These are phyloP conservation scores for Augiades crinisus DNA, from an alignment of 2,888 invertebrate genomes.

Conservation along the genomic window DNA sequence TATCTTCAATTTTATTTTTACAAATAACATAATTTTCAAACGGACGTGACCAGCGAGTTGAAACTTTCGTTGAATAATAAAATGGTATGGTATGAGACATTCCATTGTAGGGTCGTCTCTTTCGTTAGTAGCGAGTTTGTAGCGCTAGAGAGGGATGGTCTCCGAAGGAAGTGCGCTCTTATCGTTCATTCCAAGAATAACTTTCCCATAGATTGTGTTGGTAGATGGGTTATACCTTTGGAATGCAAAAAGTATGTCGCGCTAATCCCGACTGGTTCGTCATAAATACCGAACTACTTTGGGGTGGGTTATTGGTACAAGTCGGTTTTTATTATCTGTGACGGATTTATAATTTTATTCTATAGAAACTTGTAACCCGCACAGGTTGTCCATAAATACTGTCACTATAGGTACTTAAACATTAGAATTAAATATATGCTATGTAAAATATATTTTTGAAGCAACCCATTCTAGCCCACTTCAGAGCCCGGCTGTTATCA, in stretches of 20 bases:
- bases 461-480: no score
- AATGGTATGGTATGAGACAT: slow-evolving; percentile 62
- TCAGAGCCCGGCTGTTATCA: no score
- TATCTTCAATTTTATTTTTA: slow-evolving; percentile 30
- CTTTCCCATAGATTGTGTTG: slow-evolving; percentile 73
- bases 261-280: slow-evolving; percentile 34
- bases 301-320: not conserved
- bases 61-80: slow-evolving; percentile 67
- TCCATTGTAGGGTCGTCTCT: slow-evolving; percentile 46
- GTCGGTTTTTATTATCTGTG: not conserved
- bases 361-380: no score
- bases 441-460: no score
- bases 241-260: slow-evolving; percentile 60
- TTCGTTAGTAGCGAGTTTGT: slow-evolving; percentile 31
- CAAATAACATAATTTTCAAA: slow-evolving; percentile 37
- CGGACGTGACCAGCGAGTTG: slow-evolving; percentile 35
- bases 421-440: no score
- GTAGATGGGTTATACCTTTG: slow-evolving; percentile 45
- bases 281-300: slow-evolving; percentile 19
- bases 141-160: slow-evolving; percentile 41
- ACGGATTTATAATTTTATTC: not conserved
- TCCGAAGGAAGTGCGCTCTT: slow-evolving; percentile 61
- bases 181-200: slow-evolving; percentile 77
- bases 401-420: no score
- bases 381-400: no score